These are phyloP conservation scores for Leucopsar rothschildi DNA, from an alignment of 2,113 vertebrate species.

Conservation along the genomic window DNA sequence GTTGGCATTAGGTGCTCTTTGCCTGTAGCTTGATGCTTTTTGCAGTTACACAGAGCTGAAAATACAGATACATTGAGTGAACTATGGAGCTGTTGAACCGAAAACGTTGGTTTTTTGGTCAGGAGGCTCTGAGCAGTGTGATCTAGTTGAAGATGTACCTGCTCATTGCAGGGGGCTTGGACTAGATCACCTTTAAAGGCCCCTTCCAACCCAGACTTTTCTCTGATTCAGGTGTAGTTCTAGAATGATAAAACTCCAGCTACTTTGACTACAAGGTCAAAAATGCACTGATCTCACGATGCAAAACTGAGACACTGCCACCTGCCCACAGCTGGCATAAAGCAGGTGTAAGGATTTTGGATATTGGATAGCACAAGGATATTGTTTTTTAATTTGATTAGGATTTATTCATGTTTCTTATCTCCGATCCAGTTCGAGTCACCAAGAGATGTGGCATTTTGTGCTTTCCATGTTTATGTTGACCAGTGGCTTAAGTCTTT, in stretches of 20 bases:
- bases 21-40: background rate
- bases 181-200: background rate
- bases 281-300: rapidly evolving
- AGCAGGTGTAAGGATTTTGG: background rate
- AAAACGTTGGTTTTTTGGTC: background rate
- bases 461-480: background rate
- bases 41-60: background rate
- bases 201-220: background rate
- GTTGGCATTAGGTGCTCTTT: background rate
- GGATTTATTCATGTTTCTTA: background rate
- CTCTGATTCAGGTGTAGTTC: background rate
- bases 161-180: background rate
- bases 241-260: background rate
- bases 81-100: background rate
- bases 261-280: background rate
- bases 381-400: background rate
- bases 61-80: background rate
- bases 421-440: background rate
- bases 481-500: background rate
- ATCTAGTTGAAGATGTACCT: background rate
- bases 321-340: background rate
- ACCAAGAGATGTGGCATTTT: background rate
- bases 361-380: no score
- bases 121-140: background rate
- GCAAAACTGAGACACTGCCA: background rate